Evolutionary conservation across 2,888 invertebrate species (phyloP).

Genomic region (Lepidonotus clava): DNA sequence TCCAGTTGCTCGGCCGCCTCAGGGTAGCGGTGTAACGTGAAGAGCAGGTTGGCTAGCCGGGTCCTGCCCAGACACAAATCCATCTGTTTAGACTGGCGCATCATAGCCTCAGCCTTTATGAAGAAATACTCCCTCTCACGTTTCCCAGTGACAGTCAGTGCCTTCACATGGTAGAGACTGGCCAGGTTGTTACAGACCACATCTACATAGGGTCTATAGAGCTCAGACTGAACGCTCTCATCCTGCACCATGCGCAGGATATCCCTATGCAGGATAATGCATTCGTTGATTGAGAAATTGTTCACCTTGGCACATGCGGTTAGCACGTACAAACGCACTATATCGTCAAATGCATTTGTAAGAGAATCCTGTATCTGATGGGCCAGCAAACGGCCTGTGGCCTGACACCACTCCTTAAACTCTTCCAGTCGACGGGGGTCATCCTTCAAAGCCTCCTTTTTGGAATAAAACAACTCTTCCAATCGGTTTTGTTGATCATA

Average conservation of each 20-base stretch:
- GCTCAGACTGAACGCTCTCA: background rate
- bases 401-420: background rate
- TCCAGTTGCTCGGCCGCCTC: background rate
- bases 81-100: background rate
- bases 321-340: background rate
- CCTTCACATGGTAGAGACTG: conserved; percentile 30
- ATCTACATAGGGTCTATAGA: background rate
- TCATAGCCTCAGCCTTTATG: conserved; percentile 20
- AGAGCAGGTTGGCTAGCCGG: conserved; percentile 9
- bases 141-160: background rate
- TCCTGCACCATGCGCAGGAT: conserved; percentile 22
- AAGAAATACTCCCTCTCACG: conserved; percentile 21
- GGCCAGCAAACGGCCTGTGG: background rate
- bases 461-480: conserved; percentile 15
- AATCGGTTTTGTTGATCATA: background rate
- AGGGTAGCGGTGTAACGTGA: background rate
- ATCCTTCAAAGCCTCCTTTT: background rate
- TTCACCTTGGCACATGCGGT: conserved; percentile 12
- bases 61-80: background rate
- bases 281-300: background rate
- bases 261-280: conserved; percentile 20
- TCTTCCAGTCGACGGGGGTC: background rate
- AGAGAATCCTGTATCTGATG: background rate
- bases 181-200: conserved; percentile 25
- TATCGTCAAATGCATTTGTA: background rate